Evolutionary conservation across 1,140 invertebrate genomes (phyloP), one percentile per base, ranked within the genome.

Genomic region (Helicoverpa armigera): DNA sequence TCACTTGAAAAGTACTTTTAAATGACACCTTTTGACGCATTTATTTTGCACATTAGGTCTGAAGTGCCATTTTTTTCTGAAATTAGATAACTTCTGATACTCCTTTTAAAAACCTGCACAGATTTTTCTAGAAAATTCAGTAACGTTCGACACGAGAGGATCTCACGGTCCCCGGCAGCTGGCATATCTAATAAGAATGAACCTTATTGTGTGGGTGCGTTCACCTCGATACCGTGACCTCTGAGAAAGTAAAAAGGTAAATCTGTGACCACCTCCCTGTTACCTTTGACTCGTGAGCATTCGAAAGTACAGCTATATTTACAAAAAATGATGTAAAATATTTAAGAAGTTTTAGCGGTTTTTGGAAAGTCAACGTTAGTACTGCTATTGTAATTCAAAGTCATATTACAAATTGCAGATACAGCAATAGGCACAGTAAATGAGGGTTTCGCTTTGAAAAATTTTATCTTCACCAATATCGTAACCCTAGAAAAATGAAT

Each of bases 171-270:
- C 31, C 50, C 61, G 61, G 75, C 14, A 61, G 75, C 50, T 56
- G 75, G 75, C 75, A 77, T 35, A 63, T 67, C 75, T 77, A 56
- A 77, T 29, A 43, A 77, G 75, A 67, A 54, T 77, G 75, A 77
- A 77, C 75, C 50, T 77, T 79, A 79, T 79, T 79, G 77, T 79
- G 76, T 60, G 54, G 43, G 77, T 70, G 77, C 77, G 43, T 79
- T 79, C 77, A 79, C 65, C 77, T 60, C 77, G 77, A 79, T 79
- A 70, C 77, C 77, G 63, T 79, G 77, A 79, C 77, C 77, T 61
- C 65, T 53, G 77, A 51, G 65, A 79, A 70, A 79, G 77, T 79
- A 51, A 70, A 63, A 63, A 51, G 35, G 35, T 43, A 43, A 43
- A 60, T 35, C 54, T 58, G 77, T 50, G 65, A 79, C 65, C 43